Evolutionary conservation across 2,888 invertebrate genomes (phyloP).

Genomic region (Ochropleura plecta): DNA sequence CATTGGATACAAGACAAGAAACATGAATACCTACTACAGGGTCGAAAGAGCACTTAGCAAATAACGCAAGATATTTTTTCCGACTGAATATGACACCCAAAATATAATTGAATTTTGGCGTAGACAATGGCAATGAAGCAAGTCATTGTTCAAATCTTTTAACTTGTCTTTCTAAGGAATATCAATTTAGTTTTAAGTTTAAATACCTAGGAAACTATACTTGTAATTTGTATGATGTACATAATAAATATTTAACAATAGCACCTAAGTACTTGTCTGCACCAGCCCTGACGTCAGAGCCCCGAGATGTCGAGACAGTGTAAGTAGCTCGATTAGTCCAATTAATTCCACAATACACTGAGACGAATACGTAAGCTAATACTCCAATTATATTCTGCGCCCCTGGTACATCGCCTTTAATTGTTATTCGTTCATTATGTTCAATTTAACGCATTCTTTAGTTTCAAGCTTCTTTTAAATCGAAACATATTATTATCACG

Average conservation of each 20-base stretch:
- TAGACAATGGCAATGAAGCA: neutral
- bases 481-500: neutral
- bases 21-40: too few relatives aligned
- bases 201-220: neutral
- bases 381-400: slow-evolving; percentile 44
- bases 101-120: neutral
- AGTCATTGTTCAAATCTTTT: neutral
- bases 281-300: slow-evolving; percentile 28
- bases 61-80: neutral
- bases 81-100: slow-evolving; percentile 4
- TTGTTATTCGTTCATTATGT: slow-evolving; percentile 33
- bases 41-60: neutral
- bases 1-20: neutral
- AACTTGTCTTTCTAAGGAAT: neutral
- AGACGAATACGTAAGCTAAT: slow-evolving; percentile 49
- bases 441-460: slow-evolving; percentile 19
- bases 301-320: slow-evolving; percentile 39
- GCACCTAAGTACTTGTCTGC: slow-evolving; percentile 16
- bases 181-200: neutral
- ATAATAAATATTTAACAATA: too few relatives aligned
- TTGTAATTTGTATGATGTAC: too few relatives aligned
- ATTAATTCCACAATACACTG: slow-evolving; percentile 52
- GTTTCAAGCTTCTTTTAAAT: slow-evolving; percentile 5
- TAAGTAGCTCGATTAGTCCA: slow-evolving; percentile 61
- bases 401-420: slow-evolving; percentile 21